Evolutionary conservation across 2,888 invertebrate species (phyloP).

Genomic region (Stenodema calcarata): DNA sequence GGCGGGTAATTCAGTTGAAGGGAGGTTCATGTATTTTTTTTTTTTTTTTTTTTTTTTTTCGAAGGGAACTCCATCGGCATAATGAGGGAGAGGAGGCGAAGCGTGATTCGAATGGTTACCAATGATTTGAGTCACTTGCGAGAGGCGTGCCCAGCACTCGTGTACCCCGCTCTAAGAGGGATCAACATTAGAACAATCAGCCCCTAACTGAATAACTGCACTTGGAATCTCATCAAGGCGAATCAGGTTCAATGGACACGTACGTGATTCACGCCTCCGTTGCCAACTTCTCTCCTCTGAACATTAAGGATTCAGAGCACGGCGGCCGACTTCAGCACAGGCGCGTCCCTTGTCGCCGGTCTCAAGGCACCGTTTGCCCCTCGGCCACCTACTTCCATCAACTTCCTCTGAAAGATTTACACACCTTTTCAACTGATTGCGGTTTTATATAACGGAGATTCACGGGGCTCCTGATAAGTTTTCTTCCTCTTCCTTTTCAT

Average conservation of each 20-base stretch:
- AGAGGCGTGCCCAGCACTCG: neutral
- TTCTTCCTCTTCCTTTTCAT: too few species aligned
- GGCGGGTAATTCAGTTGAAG: neutral
- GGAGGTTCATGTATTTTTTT: constrained; percentile 7
- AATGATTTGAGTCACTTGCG: constrained; percentile 7
- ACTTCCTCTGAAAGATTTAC: neutral
- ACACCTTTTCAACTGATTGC: neutral
- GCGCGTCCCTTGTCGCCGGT: neutral
- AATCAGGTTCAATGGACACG: constrained; percentile 41
- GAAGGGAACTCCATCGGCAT: neutral
- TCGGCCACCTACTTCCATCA: neutral
- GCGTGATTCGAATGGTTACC: constrained; percentile 33
- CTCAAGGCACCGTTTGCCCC: neutral
- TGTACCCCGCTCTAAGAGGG: neutral
- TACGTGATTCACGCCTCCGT: constrained; percentile 33
- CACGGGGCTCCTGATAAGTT: neutral
- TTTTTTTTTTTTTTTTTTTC: too few species aligned
- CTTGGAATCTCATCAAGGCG: constrained; percentile 30
- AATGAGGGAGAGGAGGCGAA: constrained; percentile 8
- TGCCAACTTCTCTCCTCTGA: neutral
- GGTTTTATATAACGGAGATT: neutral
- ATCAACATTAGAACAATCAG: constrained; percentile 42
- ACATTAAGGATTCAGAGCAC: neutral
- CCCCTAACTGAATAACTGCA: constrained; percentile 25
- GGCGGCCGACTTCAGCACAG: neutral